Evolutionary conservation across 1,140 invertebrate genomes (phyloP), one percentile per base, ranked within the genome.

Genomic region (Heliconius eleuchia): DNA sequence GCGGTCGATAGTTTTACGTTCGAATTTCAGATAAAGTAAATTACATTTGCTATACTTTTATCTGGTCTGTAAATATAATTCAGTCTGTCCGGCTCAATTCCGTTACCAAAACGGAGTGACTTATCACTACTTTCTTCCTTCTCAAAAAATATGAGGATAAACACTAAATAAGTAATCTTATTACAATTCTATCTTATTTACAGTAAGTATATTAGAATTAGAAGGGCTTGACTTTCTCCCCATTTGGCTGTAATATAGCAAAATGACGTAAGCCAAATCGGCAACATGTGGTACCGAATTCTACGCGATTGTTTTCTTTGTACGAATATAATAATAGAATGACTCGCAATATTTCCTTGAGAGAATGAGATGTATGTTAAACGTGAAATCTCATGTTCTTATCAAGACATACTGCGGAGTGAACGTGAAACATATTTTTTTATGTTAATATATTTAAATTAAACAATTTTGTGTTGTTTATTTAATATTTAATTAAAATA

Each of bases 281-380:
- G 85, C 82, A 85, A 86, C 88, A 91, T 87, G 85, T 90, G 88
- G 87, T 81, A 74, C 76, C 55, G 75, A 81, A 84, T 83, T 60
- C 74, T 76, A 52, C 82, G 27, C 71, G 55, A 85, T 84, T 84
- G 84, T 86, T 88, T 88, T 89, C 88, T 91, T 89, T 91, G 88
- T 89, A 85, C 87, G 86, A 87, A 88, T 91, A 93, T 93, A 91
- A 92, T 91, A 91, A 92, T 85, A 87, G 89, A 91, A 91, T 92
- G 90, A 93, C 86, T 90, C 82, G 84, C 82, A 85, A 85, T 89
- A 87, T 91, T 89, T 86, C 82, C 83, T 80, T 78, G n/a, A n/a
- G n/a, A 76, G 85, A 90, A 88, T 89, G 82, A 91, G 89, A 92
- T 90, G 87, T 87, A 87, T 87, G 84, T 83, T 80, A 86, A 84